phyloP scores from a whole-genome alignment of 2,113 vertebrate species.

The Phalacrocorax carbo region DNA sequence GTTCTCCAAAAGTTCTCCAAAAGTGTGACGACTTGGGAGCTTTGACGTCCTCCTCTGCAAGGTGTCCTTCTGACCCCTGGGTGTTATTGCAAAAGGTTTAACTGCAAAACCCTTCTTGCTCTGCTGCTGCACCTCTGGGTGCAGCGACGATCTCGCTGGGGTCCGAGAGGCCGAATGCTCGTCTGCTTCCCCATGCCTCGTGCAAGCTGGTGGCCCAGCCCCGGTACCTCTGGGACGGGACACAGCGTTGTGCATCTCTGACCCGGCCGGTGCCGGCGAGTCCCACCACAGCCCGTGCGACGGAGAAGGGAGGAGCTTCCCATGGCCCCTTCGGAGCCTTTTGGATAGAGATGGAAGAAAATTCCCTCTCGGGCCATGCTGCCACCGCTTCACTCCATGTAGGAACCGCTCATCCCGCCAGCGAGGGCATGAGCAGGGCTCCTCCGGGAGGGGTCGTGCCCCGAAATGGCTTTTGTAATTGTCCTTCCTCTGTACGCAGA shows the following conservation, averaged over 20 bases:
- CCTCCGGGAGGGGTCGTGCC: background rate
- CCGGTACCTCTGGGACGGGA: background rate
- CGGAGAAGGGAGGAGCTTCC: background rate
- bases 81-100: background rate
- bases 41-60: background rate
- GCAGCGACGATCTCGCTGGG: background rate
- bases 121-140: background rate
- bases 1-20: background rate
- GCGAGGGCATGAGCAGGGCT: background rate
- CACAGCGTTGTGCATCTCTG: accelerated
- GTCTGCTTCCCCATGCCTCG: accelerated
- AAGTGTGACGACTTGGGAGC: too few relatives aligned
- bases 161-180: background rate
- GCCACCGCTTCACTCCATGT: background rate
- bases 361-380: background rate
- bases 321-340: accelerated
- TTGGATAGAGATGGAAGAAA: background rate
- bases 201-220: background rate
- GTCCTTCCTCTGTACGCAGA: accelerated
- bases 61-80: background rate
- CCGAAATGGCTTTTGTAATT: background rate
- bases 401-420: background rate
- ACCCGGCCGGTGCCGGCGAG: accelerated
- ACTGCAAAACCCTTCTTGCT: background rate
- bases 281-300: accelerated